These are phyloP conservation scores for Myotis davidii DNA, from an alignment of 2,113 vertebrate species.

Conservation along the genomic window DNA sequence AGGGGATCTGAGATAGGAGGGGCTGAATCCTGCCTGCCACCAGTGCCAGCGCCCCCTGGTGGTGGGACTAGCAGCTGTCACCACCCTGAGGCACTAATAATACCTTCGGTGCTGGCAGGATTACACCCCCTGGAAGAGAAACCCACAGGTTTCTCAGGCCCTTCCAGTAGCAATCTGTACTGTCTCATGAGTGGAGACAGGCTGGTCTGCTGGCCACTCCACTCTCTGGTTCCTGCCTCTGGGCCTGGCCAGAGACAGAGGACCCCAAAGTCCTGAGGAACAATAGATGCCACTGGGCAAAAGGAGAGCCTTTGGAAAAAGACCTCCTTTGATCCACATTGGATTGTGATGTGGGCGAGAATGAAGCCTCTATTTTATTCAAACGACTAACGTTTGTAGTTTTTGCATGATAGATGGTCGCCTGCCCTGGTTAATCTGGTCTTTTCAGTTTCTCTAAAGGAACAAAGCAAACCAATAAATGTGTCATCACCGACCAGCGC, in stretches of 20 bases:
- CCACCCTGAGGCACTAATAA: not conserved
- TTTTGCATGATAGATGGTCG: not conserved
- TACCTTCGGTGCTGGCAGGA: not conserved
- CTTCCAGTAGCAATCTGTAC: not conserved
- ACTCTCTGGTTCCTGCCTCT: not conserved
- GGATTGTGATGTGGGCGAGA: not conserved
- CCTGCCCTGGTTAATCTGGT: not conserved
- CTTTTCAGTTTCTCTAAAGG: not conserved
- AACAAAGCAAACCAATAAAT: not conserved
- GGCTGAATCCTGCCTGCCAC: not conserved
- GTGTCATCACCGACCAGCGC: not conserved
- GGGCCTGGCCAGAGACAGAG: not conserved
- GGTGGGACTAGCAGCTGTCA: not conserved
- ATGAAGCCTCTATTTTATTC: not conserved
- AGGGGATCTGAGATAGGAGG: not conserved
- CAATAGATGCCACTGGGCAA: not conserved
- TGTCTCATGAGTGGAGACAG: not conserved
- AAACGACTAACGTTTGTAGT: not conserved
- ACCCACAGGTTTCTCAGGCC: not conserved
- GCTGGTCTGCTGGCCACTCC: not conserved
- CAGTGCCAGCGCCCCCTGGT: not conserved
- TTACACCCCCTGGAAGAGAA: not conserved
- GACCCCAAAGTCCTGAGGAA: not conserved
- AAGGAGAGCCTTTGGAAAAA: not conserved
- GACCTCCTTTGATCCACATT: not conserved